These are phyloP conservation scores for Lysiphlebus fabarum DNA, from an alignment of 1,140 invertebrate species.

Conservation along the genomic window DNA sequence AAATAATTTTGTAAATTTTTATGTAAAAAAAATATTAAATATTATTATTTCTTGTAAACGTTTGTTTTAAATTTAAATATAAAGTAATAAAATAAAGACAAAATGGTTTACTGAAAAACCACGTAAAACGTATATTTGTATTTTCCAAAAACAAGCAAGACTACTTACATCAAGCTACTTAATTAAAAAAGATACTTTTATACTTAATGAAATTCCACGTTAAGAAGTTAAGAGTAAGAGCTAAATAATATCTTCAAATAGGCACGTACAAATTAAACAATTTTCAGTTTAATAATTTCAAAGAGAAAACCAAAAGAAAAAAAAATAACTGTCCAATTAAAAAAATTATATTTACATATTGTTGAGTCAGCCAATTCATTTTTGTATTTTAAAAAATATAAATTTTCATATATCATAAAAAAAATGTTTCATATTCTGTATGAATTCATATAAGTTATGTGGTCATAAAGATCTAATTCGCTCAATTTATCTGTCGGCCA, in stretches of 20 bases:
- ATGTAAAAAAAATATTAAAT: too few species aligned
- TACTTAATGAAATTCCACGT: slow-evolving; percentile 18
- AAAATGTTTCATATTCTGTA: too few species aligned
- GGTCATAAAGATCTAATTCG: neutral
- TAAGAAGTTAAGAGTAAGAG: neutral
- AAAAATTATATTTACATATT: too few species aligned
- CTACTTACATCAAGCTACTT: slow-evolving; percentile 16
- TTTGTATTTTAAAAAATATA: too few species aligned
- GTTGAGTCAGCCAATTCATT: too few species aligned
- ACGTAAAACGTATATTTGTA: slow-evolving; percentile 3
- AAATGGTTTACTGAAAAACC: neutral
- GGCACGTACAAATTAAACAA: neutral
- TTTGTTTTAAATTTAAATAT: neutral
- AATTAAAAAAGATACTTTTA: neutral
- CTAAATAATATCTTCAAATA: neutral
- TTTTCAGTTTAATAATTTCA: too few species aligned
- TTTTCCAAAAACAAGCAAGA: slow-evolving; percentile 6
- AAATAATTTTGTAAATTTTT: too few species aligned
- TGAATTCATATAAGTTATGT: too few species aligned
- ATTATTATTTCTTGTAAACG: too few species aligned
- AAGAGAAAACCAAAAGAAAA: too few species aligned
- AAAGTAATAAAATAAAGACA: neutral
- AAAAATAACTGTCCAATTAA: too few species aligned
- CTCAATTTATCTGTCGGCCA: neutral
- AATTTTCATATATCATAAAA: too few species aligned